These are phyloP conservation scores for Columbina picui DNA, from an alignment of 2,113 vertebrate genomes.

Conservation along the genomic window DNA sequence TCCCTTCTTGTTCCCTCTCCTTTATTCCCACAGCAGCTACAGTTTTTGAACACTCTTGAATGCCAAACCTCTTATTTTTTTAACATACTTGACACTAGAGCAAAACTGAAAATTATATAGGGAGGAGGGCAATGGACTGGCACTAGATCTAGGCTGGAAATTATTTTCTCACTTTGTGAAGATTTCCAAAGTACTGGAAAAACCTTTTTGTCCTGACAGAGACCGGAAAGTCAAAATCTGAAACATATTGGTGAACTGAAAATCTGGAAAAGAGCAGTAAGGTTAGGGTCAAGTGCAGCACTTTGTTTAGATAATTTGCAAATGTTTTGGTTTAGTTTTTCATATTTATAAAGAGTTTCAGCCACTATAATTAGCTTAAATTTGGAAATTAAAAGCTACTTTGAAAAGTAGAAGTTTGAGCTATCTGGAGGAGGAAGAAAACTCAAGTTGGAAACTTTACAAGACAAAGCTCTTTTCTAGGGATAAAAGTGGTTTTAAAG, in stretches of 20 bases:
- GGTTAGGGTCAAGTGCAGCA: slow-evolving; percentile 15
- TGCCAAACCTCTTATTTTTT: neutral
- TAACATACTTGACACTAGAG: neutral
- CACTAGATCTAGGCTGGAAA: neutral
- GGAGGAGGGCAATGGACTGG: neutral
- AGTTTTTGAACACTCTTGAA: neutral
- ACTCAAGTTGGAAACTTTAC: neutral
- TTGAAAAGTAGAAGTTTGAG: neutral
- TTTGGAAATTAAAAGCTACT: slow-evolving; percentile 29
- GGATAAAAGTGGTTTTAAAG: neutral
- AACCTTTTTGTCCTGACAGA: neutral
- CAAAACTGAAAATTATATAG: neutral
- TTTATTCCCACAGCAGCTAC: neutral
- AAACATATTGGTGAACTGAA: neutral
- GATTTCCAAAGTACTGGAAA: neutral
- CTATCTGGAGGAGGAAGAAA: neutral
- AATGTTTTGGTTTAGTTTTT: neutral
- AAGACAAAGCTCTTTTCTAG: neutral
- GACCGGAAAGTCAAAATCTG: neutral
- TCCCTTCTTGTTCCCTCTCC: neutral
- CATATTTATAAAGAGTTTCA: neutral
- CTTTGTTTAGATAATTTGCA: slow-evolving; percentile 28
- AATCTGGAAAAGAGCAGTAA: slow-evolving; percentile 14
- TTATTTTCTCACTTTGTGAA: neutral
- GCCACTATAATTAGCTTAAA: neutral